A percentile compares a stretch with the other conserved stretches of the same genome.
These are phyloP conservation scores for Chiloscyllium plagiosum DNA, from an alignment of 2,113 vertebrate genomes.

Conservation along the genomic window DNA sequence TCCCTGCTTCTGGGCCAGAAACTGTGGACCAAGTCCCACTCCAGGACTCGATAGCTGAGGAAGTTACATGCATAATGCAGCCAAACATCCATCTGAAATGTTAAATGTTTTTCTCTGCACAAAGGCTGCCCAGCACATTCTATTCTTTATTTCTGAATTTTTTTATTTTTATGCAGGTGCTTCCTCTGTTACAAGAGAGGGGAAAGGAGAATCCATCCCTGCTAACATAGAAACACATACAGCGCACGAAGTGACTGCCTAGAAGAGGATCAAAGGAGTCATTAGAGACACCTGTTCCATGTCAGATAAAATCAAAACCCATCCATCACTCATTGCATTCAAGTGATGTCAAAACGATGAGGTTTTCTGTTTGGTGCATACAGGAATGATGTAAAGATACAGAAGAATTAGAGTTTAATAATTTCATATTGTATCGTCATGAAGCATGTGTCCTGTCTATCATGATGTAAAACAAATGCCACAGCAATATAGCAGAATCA, in stretches of 20 bases:
- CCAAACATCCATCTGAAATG: too few relatives aligned
- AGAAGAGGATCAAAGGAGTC: not conserved
- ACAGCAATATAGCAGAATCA: not conserved
- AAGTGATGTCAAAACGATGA: not conserved
- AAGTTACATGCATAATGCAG: too few relatives aligned
- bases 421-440: not conserved
- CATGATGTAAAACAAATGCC: not conserved
- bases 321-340: not conserved
- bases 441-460: not conserved
- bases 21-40: too few relatives aligned
- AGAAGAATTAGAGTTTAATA: not conserved
- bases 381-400: not conserved
- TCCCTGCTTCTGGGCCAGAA: too few relatives aligned
- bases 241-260: constrained; percentile 33
- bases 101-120: too few relatives aligned
- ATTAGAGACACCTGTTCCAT: too few relatives aligned
- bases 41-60: too few relatives aligned
- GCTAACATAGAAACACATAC: constrained; percentile 38
- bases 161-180: not conserved
- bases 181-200: constrained; percentile 34
- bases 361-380: not conserved
- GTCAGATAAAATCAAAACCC: not conserved
- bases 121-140: too few relatives aligned
- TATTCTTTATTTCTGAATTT: not conserved
- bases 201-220: constrained; percentile 29